These are phyloP conservation scores for Hyposoter dolosus DNA, from an alignment of 2,888 invertebrate species.

Conservation along the genomic window DNA sequence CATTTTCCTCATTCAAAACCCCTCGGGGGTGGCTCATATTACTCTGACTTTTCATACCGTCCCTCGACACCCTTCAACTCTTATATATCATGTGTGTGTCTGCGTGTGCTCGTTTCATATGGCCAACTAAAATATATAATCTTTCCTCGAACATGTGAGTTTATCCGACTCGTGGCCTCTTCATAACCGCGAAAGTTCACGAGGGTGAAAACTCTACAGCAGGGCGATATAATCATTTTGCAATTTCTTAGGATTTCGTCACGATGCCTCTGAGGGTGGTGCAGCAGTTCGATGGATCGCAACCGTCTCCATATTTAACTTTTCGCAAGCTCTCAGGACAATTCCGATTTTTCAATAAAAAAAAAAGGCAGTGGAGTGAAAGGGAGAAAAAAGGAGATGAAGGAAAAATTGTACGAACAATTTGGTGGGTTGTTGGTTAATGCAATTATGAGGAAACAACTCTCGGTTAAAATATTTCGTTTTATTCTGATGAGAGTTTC, in stretches of 20 bases:
- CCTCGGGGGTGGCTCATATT: slow-evolving; percentile 56
- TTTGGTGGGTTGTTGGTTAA: too few relatives aligned
- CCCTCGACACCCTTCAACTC: slow-evolving; percentile 37
- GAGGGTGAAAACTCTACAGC: slow-evolving; percentile 2
- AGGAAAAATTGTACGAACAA: too few relatives aligned
- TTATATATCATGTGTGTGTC: neutral
- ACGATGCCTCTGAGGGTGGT: neutral
- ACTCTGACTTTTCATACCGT: slow-evolving; percentile 55
- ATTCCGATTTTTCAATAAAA: too few relatives aligned
- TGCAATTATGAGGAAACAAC: too few relatives aligned
- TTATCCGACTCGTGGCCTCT: slow-evolving; percentile 31
- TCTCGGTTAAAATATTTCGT: too few relatives aligned
- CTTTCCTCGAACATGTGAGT: slow-evolving; percentile 69
- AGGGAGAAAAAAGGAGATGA: too few relatives aligned
- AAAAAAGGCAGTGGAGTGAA: too few relatives aligned
- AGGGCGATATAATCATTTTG: slow-evolving; percentile 34
- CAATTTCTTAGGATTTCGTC: slow-evolving; percentile 27
- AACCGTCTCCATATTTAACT: neutral
- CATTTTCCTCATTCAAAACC: slow-evolving; percentile 49
- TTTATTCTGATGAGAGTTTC: neutral
- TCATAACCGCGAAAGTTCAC: slow-evolving; percentile 46
- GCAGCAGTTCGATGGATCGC: neutral
- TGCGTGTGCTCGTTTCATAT: slow-evolving; percentile 31
- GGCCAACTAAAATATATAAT: slow-evolving; percentile 62
- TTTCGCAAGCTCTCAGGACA: too few relatives aligned